Base-by-base conservation (phyloP, 2,888 invertebrate genomes). In the Spodoptera picta region DNA sequence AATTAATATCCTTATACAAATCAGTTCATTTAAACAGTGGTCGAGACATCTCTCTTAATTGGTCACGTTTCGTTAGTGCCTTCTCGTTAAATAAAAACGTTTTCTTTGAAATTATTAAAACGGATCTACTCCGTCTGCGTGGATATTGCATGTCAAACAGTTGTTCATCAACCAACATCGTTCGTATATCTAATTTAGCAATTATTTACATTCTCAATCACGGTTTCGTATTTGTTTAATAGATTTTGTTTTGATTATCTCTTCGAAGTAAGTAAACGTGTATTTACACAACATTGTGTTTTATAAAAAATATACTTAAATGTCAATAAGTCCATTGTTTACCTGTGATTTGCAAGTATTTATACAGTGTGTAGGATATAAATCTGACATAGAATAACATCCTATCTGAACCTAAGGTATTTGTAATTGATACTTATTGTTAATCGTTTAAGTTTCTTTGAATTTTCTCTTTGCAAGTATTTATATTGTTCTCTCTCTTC, bases 381-480 rank as follows among this genome's bases (percentile, higher is more conserved):
- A 44, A 31, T 14, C 24, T 52, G 31, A 27, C 46, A 53, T 55
- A 41, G 10, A 45, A 36, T 36, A 46, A n/a, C 4, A 42, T 10
- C 11, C 10, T 54, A 23, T 4, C 31, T 23, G 42, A 43, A 52
- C 36, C 42, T 41, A 50, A 57, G 42, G 42, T 51, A 52, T 9
- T 12, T 49, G 54, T 77, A 77, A 82, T 81, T 78, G 80, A 84
- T 83, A 75, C 48, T 64, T 68, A 75, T 75, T 69, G 68, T 71
- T 76, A 76, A 85, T 87, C 81, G 76, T 77, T 81, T 56, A 84
- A 83, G 81, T 72, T 82, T 83, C 82, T 76, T 71, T 59, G 63
- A 80, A 84, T 89, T 89, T 89, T 89, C 87, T 86, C 87, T 79
- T 79, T 81, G 85, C 84, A 83, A 55, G 42, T 73, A 84, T 82